phyloP scores from a whole-genome alignment of 2,113 vertebrate species.

The Malurus alboscapulatus region DNA sequence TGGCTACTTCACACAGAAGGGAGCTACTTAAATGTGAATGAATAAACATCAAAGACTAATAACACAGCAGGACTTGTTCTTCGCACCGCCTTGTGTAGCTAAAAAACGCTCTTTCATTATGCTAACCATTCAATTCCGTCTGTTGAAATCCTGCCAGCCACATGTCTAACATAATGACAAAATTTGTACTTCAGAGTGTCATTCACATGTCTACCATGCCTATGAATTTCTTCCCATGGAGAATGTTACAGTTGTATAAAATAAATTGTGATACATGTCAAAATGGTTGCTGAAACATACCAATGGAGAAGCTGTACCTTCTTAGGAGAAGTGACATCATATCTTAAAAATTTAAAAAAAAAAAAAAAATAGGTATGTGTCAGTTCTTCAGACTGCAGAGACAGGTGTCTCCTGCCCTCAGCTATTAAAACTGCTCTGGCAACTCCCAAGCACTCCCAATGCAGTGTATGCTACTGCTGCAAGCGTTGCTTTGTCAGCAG shows the following conservation, averaged over 20 bases:
- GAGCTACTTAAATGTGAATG: constrained; percentile 48
- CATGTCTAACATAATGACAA: background rate
- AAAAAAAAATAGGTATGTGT: background rate
- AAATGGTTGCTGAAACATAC: background rate
- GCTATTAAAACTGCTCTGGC: background rate
- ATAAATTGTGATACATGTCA: background rate
- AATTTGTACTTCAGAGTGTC: background rate
- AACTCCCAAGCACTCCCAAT: background rate
- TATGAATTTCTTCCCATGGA: background rate
- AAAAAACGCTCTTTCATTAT: constrained; percentile 35
- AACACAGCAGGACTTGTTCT: constrained; percentile 50
- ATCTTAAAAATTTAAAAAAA: background rate
- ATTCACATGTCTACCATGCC: background rate
- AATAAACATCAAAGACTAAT: constrained; percentile 58
- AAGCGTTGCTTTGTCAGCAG: background rate
- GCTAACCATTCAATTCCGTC: constrained; percentile 61
- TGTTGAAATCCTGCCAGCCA: constrained; percentile 40
- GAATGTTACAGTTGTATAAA: background rate
- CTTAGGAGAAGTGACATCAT: background rate
- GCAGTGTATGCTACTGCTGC: background rate
- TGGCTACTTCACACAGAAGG: constrained; percentile 36
- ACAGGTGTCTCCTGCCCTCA: background rate
- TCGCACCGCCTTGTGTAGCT: constrained; percentile 39
- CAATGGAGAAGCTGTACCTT: background rate
- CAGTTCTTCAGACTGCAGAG: background rate